phyloP scores from a whole-genome alignment of 2,888 invertebrate species.

The Lathronympha strigana region DNA sequence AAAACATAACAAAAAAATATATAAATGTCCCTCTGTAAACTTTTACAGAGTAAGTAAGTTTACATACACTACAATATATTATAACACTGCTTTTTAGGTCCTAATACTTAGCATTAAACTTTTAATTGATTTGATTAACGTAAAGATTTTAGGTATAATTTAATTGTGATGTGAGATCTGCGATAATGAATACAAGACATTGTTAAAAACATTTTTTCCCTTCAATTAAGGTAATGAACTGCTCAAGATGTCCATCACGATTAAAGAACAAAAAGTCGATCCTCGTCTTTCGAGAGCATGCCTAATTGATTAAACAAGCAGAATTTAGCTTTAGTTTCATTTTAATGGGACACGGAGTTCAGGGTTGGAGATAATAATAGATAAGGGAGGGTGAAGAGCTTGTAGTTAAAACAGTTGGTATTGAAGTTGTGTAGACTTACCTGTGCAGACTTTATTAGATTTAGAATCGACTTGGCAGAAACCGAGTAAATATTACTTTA shows the following conservation, averaged over 20 bases:
- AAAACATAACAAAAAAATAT: no score
- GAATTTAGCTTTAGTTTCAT: constrained; percentile 6
- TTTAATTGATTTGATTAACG: neutral
- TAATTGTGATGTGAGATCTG: no score
- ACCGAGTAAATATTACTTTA: no score
- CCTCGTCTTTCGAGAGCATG: constrained; percentile 14
- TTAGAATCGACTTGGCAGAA: no score
- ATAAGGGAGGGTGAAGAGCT: neutral
- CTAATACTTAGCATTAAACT: neutral
- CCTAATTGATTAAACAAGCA: constrained; percentile 30
- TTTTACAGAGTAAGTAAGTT: no score
- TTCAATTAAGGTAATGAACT: constrained; percentile 28
- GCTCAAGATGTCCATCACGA: constrained; percentile 14
- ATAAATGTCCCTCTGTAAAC: no score
- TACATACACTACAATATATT: neutral
- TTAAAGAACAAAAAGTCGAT: constrained; percentile 31
- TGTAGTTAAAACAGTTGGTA: neutral
- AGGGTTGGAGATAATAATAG: neutral
- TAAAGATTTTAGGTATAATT: no score
- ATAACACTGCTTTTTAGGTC: neutral
- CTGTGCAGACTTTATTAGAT: no score
- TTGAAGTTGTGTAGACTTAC: no score
- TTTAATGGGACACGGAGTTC: neutral
- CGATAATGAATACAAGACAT: neutral
- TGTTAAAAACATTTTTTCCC: constrained; percentile 2